A percentile compares a stretch with the other conserved stretches of the same genome.
phyloP scores from a whole-genome alignment of 37 sponge, comb jelly and placozoan genomes.

The Chondrilla cf. caribensis region DNA sequence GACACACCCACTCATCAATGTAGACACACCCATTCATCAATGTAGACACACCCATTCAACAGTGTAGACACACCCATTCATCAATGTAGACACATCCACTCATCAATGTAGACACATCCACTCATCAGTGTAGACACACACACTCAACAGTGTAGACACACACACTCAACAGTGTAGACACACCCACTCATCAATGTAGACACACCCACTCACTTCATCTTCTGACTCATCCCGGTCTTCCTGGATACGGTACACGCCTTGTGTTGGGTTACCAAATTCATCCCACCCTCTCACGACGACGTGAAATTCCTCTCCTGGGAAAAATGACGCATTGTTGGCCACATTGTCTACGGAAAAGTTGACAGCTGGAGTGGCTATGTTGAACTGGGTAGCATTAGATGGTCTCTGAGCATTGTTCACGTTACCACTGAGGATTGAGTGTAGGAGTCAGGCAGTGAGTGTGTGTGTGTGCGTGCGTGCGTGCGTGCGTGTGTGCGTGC shows the following conservation, averaged over 20 bases:
- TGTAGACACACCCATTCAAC: background rate
- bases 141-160: conserved; percentile 30
- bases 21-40: background rate
- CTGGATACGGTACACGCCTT: background rate
- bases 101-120: conserved; percentile 7
- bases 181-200: conserved; percentile 30
- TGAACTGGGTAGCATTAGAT: background rate
- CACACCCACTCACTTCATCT: conserved; percentile 7
- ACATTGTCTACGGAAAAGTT: conserved; percentile 11
- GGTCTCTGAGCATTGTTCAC: background rate
- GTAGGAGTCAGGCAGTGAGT: too few relatives aligned
- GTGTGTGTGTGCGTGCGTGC: too few relatives aligned
- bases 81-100: conserved; percentile 25
- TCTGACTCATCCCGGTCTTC: background rate
- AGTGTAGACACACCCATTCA: conserved; percentile 46
- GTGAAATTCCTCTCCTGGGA: conserved; percentile 41
- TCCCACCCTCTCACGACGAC: conserved; percentile 35
- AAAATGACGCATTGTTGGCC: conserved; percentile 27
- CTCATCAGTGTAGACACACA: conserved; percentile 29
- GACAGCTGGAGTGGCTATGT: conserved; percentile 8
- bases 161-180: conserved; percentile 40
- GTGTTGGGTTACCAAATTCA: conserved; percentile 35
- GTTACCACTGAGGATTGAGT: background rate
- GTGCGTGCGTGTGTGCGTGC: too few relatives aligned
- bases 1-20: conserved; percentile 30